Evolutionary conservation across 1,140 invertebrate species (phyloP).

Genomic region (Brachionus sp.): DNA sequence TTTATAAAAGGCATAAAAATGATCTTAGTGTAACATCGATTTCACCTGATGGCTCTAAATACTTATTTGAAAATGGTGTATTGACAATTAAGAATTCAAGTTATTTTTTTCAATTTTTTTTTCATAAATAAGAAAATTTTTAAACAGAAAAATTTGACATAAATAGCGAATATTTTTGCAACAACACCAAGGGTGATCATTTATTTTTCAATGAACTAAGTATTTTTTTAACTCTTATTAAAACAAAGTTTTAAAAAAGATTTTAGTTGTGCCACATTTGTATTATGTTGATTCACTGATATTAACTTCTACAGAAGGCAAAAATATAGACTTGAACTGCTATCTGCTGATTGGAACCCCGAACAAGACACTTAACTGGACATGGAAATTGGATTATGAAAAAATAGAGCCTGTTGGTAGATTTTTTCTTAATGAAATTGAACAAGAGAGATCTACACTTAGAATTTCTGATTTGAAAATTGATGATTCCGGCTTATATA

Average conservation of each 20-base stretch:
- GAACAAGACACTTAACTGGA: conserved; percentile 5
- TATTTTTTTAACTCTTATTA: background rate
- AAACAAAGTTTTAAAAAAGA: background rate
- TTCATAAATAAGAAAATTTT: background rate
- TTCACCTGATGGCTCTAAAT: background rate
- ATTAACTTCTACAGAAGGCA: background rate
- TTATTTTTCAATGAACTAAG: background rate
- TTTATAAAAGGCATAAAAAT: background rate
- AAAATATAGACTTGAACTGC: background rate
- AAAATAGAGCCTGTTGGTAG: background rate
- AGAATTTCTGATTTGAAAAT: background rate
- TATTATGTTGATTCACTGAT: conserved; percentile 1
- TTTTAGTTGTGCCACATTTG: conserved; percentile 17
- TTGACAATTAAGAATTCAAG: background rate
- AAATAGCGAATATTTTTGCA: background rate
- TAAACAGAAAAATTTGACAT: background rate
- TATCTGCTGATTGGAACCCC: background rate
- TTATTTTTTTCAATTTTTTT: background rate
- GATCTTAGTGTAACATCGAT: background rate
- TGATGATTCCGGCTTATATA: background rate
- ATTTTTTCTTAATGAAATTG: background rate
- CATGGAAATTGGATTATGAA: background rate
- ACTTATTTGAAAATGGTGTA: background rate
- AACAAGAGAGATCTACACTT: background rate
- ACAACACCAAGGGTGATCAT: background rate